Percentiles rank a stretch among this genome's conserved stretches.
Evolutionary conservation across 2,113 vertebrate genomes (phyloP).

Genomic region (Junco hyemalis): DNA sequence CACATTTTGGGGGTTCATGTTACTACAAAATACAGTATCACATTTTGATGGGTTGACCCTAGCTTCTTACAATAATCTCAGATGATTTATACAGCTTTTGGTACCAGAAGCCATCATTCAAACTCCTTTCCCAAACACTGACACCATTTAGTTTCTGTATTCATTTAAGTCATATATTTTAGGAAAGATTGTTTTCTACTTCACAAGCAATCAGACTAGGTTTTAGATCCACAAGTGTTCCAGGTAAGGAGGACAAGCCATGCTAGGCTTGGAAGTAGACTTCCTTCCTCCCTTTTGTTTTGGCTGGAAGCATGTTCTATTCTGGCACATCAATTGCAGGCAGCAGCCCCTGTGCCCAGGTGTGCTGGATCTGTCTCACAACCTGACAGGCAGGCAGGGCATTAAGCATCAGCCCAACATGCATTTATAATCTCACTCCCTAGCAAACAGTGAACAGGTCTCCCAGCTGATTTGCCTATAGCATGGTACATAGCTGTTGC

Average conservation of each 20-base stretch:
- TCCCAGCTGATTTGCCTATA: background rate
- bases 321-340: background rate
- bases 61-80: background rate
- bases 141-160: background rate
- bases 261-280: background rate
- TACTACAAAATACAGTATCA: background rate
- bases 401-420: background rate
- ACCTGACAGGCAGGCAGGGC: background rate
- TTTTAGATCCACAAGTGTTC: background rate
- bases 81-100: background rate
- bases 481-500: background rate
- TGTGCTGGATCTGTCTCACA: background rate
- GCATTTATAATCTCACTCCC: background rate
- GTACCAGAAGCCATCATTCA: background rate
- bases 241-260: background rate
- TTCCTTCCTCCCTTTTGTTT: slow-evolving; percentile 19
- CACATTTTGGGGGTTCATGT: background rate
- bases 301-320: background rate
- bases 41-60: background rate
- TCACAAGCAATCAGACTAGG: background rate
- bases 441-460: background rate
- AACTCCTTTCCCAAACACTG: background rate
- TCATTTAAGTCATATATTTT: background rate
- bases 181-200: background rate
- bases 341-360: background rate